phyloP scores from a whole-genome alignment of 2,888 invertebrate genomes.

The Isotomurus palustris region DNA sequence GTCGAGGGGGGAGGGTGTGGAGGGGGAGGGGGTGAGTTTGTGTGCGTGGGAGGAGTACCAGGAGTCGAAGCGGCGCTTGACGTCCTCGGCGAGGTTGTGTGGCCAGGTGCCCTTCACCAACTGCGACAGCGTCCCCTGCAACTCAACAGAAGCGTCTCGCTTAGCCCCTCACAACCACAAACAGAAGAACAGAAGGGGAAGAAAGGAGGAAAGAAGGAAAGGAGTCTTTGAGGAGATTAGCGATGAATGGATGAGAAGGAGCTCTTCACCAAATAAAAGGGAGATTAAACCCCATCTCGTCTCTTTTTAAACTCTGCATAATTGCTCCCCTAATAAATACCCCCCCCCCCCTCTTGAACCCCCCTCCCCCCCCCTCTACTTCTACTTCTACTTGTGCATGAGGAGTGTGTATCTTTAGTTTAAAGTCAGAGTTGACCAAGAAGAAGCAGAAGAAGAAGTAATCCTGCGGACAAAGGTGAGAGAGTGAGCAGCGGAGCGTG shows the following conservation, averaged over 20 bases:
- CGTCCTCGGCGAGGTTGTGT: slow-evolving; percentile 68
- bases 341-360: slow-evolving; percentile 5
- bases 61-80: slow-evolving; percentile 80
- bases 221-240: slow-evolving; percentile 28
- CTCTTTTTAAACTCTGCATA: no score
- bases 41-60: slow-evolving; percentile 80
- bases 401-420: no score
- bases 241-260: slow-evolving; percentile 24
- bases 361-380: background rate
- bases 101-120: slow-evolving; percentile 73
- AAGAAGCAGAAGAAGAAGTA: no score
- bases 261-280: slow-evolving; percentile 32
- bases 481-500: no score
- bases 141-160: background rate
- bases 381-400: no score
- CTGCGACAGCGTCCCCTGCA: slow-evolving; percentile 59
- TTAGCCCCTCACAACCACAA: no score
- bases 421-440: slow-evolving; percentile 10
- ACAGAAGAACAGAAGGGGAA: slow-evolving; percentile 16
- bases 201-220: slow-evolving; percentile 17
- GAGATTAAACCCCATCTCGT: slow-evolving; percentile 33
- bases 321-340: no score
- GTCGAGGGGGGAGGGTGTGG: no score
- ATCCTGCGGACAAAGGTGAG: no score
- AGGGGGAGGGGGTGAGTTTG: no score